These are phyloP conservation scores for Nudaria mundana DNA, from an alignment of 2,888 invertebrate species.

Conservation along the genomic window DNA sequence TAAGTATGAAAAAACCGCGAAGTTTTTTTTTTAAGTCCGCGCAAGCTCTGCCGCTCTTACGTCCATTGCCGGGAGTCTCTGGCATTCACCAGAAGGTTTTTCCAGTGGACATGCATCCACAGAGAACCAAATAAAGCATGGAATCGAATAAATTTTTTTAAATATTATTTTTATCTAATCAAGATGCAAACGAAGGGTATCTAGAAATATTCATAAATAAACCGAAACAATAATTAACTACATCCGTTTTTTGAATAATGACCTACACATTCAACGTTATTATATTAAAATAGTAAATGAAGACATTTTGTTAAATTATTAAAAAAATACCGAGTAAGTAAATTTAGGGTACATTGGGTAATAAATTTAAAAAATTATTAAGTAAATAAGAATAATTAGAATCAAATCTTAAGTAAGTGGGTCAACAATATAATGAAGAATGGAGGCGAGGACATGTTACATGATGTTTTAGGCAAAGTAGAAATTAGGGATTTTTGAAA, in stretches of 20 bases:
- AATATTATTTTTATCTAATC: not conserved
- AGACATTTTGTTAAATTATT: not conserved
- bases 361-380: constrained; percentile 33
- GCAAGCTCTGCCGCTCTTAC: too few species aligned
- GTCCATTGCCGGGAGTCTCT: too few species aligned
- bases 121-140: too few species aligned
- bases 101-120: too few species aligned
- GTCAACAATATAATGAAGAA: constrained; percentile 29
- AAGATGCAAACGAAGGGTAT: not conserved
- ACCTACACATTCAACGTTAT: too few species aligned
- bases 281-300: not conserved
- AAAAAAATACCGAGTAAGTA: constrained; percentile 2
- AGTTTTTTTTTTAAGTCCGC: too few species aligned
- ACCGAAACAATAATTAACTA: not conserved
- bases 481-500: not conserved
- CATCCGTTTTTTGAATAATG: not conserved
- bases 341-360: constrained; percentile 26
- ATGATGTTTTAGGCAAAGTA: constrained; percentile 13
- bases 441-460: constrained; percentile 37
- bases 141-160: not conserved
- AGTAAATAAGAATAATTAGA: constrained; percentile 42
- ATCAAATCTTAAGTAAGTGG: constrained; percentile 45
- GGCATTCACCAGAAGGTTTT: too few species aligned
- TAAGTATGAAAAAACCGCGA: too few species aligned
- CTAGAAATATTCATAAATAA: not conserved